Evolutionary conservation across 2,113 vertebrate species (phyloP).

Genomic region (Tachycineta bicolor): DNA sequence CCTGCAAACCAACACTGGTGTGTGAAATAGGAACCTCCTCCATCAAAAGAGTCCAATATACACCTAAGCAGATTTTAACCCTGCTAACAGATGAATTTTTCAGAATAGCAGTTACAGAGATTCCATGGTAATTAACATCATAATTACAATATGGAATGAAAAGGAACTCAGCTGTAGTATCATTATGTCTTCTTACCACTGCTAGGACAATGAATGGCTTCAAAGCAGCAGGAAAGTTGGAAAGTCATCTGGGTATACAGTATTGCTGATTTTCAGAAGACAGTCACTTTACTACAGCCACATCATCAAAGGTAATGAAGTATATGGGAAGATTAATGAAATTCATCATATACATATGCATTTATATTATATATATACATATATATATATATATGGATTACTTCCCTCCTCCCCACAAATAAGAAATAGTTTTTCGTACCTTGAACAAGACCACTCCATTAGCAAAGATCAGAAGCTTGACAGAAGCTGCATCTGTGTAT

Average conservation of each 20-base stretch:
- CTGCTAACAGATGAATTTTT: neutral
- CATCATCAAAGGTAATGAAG: neutral
- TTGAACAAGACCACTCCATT: neutral
- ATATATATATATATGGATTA: neutral
- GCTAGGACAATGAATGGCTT: neutral
- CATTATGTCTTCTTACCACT: neutral
- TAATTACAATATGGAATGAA: neutral
- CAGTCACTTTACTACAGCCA: neutral
- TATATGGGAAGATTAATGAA: neutral
- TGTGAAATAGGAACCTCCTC: neutral
- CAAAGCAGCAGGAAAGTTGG: neutral
- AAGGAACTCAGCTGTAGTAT: slow-evolving; percentile 1
- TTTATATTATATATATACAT: neutral
- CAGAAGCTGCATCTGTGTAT: neutral
- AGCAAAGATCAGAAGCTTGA: neutral
- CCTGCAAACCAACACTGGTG: neutral
- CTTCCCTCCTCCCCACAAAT: neutral
- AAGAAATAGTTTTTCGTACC: neutral
- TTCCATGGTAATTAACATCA: neutral
- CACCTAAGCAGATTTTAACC: neutral
- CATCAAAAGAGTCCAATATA: neutral
- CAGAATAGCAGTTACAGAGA: neutral
- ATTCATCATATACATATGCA: neutral
- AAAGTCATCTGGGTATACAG: neutral
- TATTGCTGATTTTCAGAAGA: neutral